Percentiles rank a stretch among this genome's conserved stretches.
These are phyloP conservation scores for Phyllopteryx taeniolatus DNA, from an alignment of 2,113 vertebrate genomes.

Conservation along the genomic window DNA sequence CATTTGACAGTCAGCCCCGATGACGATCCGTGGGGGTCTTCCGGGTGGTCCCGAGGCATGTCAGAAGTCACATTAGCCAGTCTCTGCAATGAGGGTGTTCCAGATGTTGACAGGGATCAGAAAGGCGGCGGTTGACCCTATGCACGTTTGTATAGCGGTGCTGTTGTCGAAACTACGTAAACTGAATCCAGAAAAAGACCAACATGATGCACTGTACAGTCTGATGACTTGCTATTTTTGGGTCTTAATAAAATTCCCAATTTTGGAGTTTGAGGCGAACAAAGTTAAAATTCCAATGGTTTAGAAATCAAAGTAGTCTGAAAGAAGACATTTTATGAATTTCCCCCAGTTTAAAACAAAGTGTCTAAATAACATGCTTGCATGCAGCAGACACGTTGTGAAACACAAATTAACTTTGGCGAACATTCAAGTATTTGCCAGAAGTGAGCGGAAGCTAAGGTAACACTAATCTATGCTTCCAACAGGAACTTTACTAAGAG, in stretches of 20 bases:
- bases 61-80: constrained; percentile 60
- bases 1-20: constrained; percentile 22
- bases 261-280: no score
- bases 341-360: background rate
- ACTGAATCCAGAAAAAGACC: background rate
- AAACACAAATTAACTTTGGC: no score
- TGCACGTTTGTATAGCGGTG: constrained; percentile 23
- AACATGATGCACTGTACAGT: no score
- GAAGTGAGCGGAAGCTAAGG: no score
- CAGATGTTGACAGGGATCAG: constrained; percentile 37
- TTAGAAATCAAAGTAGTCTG: background rate
- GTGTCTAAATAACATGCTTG: background rate
- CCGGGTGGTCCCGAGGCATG: constrained; percentile 52
- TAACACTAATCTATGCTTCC: no score
- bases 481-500: no score
- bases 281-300: background rate
- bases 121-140: constrained; percentile 17
- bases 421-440: no score
- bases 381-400: no score
- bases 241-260: background rate
- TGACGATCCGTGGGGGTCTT: constrained; percentile 27
- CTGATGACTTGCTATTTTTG: background rate
- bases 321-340: background rate
- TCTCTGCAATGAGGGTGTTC: constrained; percentile 60
- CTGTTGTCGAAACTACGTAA: background rate